These are phyloP conservation scores for Trissoscelio sp. DNA, from an alignment of 2,888 invertebrate species.

Conservation along the genomic window DNA sequence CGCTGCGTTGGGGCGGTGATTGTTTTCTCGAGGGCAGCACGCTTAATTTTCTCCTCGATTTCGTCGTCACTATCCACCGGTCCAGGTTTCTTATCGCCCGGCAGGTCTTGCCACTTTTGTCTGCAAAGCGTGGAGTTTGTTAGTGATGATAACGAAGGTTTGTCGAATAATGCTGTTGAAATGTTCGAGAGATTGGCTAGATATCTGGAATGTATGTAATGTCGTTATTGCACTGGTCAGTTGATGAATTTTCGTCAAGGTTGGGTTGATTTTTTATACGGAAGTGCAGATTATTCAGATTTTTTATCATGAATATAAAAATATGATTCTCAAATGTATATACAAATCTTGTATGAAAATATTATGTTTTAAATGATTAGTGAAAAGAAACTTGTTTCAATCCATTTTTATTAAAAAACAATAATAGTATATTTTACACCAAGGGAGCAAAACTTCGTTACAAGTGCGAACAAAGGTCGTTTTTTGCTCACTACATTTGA, in stretches of 20 bases:
- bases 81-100: conserved; percentile 83
- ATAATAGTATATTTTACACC: too few relatives aligned
- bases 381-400: too few relatives aligned
- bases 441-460: too few relatives aligned
- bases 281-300: too few relatives aligned
- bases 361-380: too few relatives aligned
- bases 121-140: conserved; percentile 64
- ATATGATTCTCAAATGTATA: too few relatives aligned
- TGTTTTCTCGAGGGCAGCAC: conserved; percentile 79
- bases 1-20: conserved; percentile 81
- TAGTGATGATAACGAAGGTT: conserved; percentile 53
- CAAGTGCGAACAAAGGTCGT: too few relatives aligned
- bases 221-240: neutral
- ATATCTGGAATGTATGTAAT: conserved; percentile 60
- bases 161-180: conserved; percentile 66
- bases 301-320: too few relatives aligned
- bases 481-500: too few relatives aligned
- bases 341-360: too few relatives aligned
- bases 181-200: conserved; percentile 74
- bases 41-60: conserved; percentile 82
- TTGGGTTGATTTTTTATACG: conserved; percentile 1
- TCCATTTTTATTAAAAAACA: too few relatives aligned
- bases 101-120: conserved; percentile 84
- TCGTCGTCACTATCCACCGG: conserved; percentile 79
- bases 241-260: neutral